Percentiles rank a stretch among this genome's conserved stretches.
phyloP scores from a whole-genome alignment of 2,113 vertebrate species.

The Xiphorhynchus elegans region DNA sequence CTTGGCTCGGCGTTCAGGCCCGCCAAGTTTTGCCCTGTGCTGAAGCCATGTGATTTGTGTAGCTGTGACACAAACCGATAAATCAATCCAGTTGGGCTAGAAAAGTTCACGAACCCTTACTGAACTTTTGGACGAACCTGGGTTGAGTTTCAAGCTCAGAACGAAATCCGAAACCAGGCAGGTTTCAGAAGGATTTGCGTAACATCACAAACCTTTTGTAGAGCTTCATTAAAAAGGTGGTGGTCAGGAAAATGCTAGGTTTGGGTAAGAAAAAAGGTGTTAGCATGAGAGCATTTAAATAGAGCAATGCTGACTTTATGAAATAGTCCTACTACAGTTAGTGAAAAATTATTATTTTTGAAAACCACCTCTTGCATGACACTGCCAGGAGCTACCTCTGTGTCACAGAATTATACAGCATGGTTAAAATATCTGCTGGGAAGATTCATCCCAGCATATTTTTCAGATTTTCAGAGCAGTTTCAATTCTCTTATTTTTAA shows the following conservation, averaged over 20 bases:
- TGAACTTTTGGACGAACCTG: constrained; percentile 55
- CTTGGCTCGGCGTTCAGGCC: background rate
- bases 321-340: background rate
- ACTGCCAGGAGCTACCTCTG: background rate
- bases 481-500: background rate
- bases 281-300: background rate
- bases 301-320: background rate
- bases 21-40: background rate
- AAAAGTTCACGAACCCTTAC: constrained; percentile 60
- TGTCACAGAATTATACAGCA: background rate
- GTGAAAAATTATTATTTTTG: background rate
- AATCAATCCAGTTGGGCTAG: constrained; percentile 54
- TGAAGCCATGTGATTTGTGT: background rate
- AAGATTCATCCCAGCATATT: background rate
- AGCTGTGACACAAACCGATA: constrained; percentile 47
- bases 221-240: background rate
- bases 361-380: background rate
- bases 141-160: constrained; percentile 49
- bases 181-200: constrained; percentile 42
- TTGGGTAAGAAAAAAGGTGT: background rate
- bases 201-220: background rate
- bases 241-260: background rate
- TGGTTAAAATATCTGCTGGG: background rate
- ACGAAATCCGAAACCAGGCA: background rate
- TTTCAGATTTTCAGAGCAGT: background rate